Evolutionary conservation across 2,888 invertebrate genomes (phyloP).

Genomic region (Erebia ligea): DNA sequence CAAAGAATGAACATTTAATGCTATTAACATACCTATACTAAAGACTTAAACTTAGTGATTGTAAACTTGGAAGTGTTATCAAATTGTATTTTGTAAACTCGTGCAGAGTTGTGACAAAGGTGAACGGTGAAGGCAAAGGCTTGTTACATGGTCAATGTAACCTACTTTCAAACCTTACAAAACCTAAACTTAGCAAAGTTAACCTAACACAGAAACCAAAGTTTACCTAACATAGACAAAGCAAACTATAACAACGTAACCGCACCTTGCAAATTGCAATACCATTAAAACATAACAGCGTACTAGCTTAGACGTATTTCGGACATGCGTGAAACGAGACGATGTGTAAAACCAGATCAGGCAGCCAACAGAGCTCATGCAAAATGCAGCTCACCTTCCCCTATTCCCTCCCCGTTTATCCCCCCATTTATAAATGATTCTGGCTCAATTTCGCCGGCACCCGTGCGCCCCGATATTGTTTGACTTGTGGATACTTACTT

Average conservation of each 20-base stretch:
- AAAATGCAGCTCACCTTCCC: constrained; percentile 73
- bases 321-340: constrained; percentile 32
- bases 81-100: too few relatives aligned
- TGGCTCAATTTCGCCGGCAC: constrained; percentile 69
- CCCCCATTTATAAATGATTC: constrained; percentile 79
- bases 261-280: neutral
- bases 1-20: too few relatives aligned
- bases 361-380: constrained; percentile 68
- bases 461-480: constrained; percentile 65
- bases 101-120: neutral
- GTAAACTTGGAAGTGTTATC: too few relatives aligned
- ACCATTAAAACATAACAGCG: constrained; percentile 25
- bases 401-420: constrained; percentile 50
- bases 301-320: constrained; percentile 29
- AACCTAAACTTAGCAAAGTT: neutral
- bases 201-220: neutral
- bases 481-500: constrained; percentile 60
- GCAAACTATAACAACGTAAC: neutral
- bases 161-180: neutral
- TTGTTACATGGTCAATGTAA: neutral
- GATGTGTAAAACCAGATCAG: constrained; percentile 50
- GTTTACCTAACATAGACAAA: neutral
- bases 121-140: neutral
- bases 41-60: neutral
- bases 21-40: too few relatives aligned